Percentiles rank a stretch among this genome's conserved stretches.
phyloP scores from a whole-genome alignment of 1,140 invertebrate species.

The Dendrolimus punctatus region DNA sequence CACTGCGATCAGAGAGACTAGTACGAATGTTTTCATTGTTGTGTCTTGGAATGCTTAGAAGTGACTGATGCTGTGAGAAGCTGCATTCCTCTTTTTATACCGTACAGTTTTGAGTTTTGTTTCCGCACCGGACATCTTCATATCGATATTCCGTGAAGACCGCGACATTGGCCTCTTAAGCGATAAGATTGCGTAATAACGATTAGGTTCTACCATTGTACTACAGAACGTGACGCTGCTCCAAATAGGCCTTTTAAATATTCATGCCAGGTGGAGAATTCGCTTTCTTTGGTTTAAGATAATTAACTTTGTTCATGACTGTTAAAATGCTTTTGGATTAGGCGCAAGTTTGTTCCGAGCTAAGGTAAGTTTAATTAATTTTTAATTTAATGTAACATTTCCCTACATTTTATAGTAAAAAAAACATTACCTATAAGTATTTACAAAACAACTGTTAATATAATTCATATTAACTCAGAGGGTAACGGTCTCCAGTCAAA shows the following conservation, averaged over 20 bases:
- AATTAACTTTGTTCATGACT: conserved; percentile 14
- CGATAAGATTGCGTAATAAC: conserved; percentile 51
- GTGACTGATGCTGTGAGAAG: conserved; percentile 51
- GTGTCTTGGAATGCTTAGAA: conserved; percentile 34
- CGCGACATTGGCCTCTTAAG: conserved; percentile 61
- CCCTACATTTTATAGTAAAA: too few relatives aligned
- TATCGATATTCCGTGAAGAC: conserved; percentile 58
- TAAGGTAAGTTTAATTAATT: too few relatives aligned
- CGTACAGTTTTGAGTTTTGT: conserved; percentile 33
- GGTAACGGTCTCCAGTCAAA: too few relatives aligned
- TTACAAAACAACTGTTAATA: too few relatives aligned
- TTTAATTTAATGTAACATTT: too few relatives aligned
- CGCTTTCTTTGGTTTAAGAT: conserved; percentile 30
- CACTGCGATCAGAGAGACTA: conserved; percentile 40
- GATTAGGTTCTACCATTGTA: conserved; percentile 59
- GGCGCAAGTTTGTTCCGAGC: too few relatives aligned
- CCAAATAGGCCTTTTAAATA: conserved; percentile 7
- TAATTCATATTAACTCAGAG: too few relatives aligned
- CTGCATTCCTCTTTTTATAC: conserved; percentile 42
- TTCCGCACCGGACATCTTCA: conserved; percentile 53
- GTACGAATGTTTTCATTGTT: conserved; percentile 45
- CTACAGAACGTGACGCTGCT: conserved; percentile 41
- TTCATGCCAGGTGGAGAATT: too few relatives aligned
- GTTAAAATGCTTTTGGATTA: too few relatives aligned
- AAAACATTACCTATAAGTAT: too few relatives aligned